Conservation (phyloP, 2,888 invertebrate genomes). For the Lithophane leautieri region DNA sequence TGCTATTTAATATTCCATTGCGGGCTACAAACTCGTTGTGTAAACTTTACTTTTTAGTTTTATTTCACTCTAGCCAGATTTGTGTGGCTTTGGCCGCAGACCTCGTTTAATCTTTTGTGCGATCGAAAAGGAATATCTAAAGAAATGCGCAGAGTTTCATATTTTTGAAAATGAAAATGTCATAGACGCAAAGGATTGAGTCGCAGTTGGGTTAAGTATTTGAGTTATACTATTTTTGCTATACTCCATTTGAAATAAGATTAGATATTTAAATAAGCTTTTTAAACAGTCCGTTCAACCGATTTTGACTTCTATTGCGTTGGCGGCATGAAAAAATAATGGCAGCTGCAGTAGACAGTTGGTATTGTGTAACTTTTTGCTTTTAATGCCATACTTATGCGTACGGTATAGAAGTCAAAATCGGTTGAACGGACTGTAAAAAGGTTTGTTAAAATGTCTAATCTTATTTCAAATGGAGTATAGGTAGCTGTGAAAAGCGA, state of each 20-base stretch:
- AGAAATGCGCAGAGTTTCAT: conserved; percentile 52
- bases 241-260: no score
- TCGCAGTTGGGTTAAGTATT: conserved; percentile 26
- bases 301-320: no score
- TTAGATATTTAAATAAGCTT: no score
- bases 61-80: conserved; percentile 52
- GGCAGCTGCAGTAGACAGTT: no score
- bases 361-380: no score
- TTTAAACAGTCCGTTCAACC: no score
- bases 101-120: conserved; percentile 56
- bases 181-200: conserved; percentile 23
- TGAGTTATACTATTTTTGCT: background rate
- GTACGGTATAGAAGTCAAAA: no score
- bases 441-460: no score
- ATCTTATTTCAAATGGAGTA: background rate
- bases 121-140: conserved; percentile 54
- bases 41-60: conserved; percentile 55
- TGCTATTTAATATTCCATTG: conserved; percentile 58
- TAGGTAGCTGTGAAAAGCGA: background rate
- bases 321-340: no score
- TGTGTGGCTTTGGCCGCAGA: conserved; percentile 50
- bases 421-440: no score
- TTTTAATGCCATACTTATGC: no score
- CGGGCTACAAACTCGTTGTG: conserved; percentile 46
- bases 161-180: conserved; percentile 49